phyloP scores from a whole-genome alignment of 2,113 vertebrate genomes.

The Bubalus kerabau region DNA sequence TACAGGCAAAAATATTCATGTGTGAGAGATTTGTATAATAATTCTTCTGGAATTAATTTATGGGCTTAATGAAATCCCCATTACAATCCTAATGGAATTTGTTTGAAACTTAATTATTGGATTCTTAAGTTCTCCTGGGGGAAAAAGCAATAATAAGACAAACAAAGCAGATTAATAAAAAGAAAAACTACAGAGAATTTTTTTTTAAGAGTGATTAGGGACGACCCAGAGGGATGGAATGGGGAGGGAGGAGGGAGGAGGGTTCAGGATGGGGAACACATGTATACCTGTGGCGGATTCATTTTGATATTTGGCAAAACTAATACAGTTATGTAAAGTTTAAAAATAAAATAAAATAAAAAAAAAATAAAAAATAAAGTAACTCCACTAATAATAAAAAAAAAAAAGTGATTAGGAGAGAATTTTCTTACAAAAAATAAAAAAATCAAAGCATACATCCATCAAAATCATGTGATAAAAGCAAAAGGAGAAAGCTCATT shows the following conservation, averaged over 20 bases:
- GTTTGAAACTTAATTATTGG: constrained; percentile 2
- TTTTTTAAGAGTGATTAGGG: not conserved
- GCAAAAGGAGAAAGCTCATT: not conserved
- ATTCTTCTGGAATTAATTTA: constrained; percentile 40
- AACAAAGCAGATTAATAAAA: not conserved
- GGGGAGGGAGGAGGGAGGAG: too few species aligned
- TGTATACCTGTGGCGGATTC: too few species aligned
- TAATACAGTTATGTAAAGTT: too few species aligned
- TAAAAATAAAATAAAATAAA: too few species aligned
- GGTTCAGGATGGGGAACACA: too few species aligned
- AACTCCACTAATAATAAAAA: too few species aligned
- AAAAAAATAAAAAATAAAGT: too few species aligned
- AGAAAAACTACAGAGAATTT: not conserved
- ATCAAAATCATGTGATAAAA: not conserved
- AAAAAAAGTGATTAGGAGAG: not conserved
- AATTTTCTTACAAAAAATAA: not conserved
- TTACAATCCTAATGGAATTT: constrained; percentile 3
- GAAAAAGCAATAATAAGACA: not conserved
- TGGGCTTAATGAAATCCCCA: constrained; percentile 34
- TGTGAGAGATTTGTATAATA: not conserved
- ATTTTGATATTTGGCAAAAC: too few species aligned
- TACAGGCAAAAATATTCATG: not conserved
- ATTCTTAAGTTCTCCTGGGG: not conserved
- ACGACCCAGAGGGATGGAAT: too few species aligned
- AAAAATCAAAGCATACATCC: not conserved